Evolutionary conservation across 37 sponge, comb jelly and placozoan species (phyloP), one percentile per base, ranked within the genome.

Genomic region (Ephydatia muelleri): DNA sequence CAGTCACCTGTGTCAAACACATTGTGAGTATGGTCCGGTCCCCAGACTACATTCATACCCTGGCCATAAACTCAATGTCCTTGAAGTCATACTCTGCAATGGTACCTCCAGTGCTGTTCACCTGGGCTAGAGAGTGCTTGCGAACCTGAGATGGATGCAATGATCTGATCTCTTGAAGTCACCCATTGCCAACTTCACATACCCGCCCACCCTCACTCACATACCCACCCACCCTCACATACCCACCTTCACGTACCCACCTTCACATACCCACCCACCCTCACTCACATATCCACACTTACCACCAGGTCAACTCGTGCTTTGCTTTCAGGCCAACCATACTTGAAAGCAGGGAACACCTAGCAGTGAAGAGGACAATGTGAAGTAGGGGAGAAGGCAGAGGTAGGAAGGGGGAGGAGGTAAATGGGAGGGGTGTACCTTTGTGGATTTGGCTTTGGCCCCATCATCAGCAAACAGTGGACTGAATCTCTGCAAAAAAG

Each of bases 61-160:
- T 91, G 34, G 89, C 88, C 27, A 98, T 68, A 36, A 70, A 88
- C 79, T 99, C 96, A 37, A 97, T 93, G 67, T 99, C 96, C 73
- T 97, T 99, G 89, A 90, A 99, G 83, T 94, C 79, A 74, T 99
- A 99, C 67, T 89, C 88, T 14, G 88, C 84, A 0, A 92, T 81
- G n/a, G 71, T 82, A 34, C 79, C 65, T 21, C 88, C 94, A 1
- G 82, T 27, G 14, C 72, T 38, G 83, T 91, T 79, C 22, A 93
- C 85, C 80, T 95, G 94, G 0, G 81, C 75, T 66, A 93, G 65
- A 72, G 92, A 91, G 78, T 93, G 85, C 36, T 85, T 82, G 21
- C 92, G 84, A 5, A 92, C 84, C 86, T 89, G 43, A 2, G 38
- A 79, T 21, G 66, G 6, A 27, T 22, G 21, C 66, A 14, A 65